Conservation (phyloP, 2,888 invertebrate species). For the Limulus polyphemus region DNA sequence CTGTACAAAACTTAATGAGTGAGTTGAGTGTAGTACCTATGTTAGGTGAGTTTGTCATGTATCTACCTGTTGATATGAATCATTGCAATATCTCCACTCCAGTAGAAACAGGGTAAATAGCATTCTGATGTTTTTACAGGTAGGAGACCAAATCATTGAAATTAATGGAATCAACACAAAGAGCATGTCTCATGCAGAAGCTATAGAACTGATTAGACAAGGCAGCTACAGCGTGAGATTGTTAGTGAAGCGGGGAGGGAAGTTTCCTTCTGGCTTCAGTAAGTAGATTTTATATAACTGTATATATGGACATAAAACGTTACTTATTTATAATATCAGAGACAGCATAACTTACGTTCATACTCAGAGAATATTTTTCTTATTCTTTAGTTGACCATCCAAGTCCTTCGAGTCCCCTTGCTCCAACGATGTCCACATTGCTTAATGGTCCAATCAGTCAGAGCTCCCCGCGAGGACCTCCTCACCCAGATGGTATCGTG, state of each 20-base stretch:
- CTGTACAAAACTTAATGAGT: too few species aligned
- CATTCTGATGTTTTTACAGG: conserved; percentile 34
- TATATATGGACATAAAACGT: too few species aligned
- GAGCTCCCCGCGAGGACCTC: not conserved
- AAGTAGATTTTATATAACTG: not conserved
- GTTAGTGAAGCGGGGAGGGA: conserved; percentile 12
- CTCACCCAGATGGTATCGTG: not conserved
- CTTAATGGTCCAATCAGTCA: not conserved
- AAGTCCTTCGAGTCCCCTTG: not conserved
- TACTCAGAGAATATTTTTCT: too few species aligned
- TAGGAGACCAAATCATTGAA: conserved; percentile 56
- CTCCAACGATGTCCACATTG: not conserved
- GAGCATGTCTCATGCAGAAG: conserved; percentile 60
- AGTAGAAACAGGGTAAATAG: too few species aligned
- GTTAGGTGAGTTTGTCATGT: too few species aligned
- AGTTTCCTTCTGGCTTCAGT: conserved; percentile 10
- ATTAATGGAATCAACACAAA: conserved; percentile 55
- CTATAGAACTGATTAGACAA: conserved; percentile 56
- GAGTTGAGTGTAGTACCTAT: too few species aligned
- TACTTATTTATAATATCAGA: too few species aligned
- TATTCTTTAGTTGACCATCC: not conserved
- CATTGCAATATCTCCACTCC: too few species aligned
- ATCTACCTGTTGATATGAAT: too few species aligned
- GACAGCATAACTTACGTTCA: too few species aligned
- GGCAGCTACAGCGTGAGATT: conserved; percentile 49